Evolutionary conservation across 2,888 invertebrate species (phyloP), one percentile per base, ranked within the genome.

Genomic region (Cataglyphis albicans): DNA sequence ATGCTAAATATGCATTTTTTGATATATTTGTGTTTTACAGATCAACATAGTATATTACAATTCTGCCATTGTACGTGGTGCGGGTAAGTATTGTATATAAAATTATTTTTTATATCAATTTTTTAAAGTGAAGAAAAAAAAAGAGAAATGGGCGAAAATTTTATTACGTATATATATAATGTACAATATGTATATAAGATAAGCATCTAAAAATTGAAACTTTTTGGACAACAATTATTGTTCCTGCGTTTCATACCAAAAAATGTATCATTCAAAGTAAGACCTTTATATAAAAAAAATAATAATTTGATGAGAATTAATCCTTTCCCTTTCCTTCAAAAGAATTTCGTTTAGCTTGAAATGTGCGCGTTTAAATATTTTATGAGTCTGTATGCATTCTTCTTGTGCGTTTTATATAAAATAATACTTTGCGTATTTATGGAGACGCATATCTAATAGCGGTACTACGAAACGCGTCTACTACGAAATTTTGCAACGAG

Each of bases 401-500:
- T n/a, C 5, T 52, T 52, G 7, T 52, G n/a, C n/a, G 3, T 52
- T 52, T n/a, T 52, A 52, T 52, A 52, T 52, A 52, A 52, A 52
- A 52, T 52, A 52, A 9, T 68, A 25, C 0, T 55, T 32, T 10
- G 29, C n/a, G 15, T 12, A 29, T 55, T 6, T 32, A 21, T 25
- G n/a, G 29, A 44, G 15, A 63, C 10, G 21, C 15, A 38, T 29
- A 73, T 81, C 61, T 82, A 32, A 21, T 44, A 25, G 29, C 64
- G 82, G 35, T 55, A 70, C 63, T 55, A 59, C 18, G 55, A 70
- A 76, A 68, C 35, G 29, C 57, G n/a, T 12, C 21, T 35, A 63
- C 32, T 72, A 48, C 12, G 21, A 70, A 83, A 81, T 85, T 87
- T 89, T 85, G 55, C 78, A 85, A 88, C 48, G 78, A 35, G 81